phyloP scores from a whole-genome alignment of 2,797 vertebrate genomes.

The Dendrocincla tyrannina region DNA sequence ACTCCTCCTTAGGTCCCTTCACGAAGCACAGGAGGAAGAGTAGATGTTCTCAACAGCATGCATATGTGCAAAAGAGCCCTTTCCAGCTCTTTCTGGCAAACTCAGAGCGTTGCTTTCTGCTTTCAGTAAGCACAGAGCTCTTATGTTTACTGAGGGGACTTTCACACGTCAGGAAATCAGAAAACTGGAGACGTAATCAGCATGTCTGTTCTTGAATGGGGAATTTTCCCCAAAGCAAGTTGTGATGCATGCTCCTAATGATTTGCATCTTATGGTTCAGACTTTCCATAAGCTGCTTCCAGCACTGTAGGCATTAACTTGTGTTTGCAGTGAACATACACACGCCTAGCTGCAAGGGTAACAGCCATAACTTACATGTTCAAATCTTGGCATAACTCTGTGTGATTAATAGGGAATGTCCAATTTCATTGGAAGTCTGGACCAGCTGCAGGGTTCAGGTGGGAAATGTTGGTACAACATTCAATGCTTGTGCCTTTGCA shows the following conservation, averaged over 20 bases:
- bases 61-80: neutral
- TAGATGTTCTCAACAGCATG: neutral
- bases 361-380: neutral
- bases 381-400: neutral
- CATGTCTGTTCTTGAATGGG: constrained; percentile 56
- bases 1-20: neutral
- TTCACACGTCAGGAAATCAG: constrained; percentile 32
- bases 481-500: neutral
- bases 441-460: neutral
- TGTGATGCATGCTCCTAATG: neutral
- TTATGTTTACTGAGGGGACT: neutral
- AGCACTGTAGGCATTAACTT: neutral
- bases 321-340: neutral
- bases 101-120: neutral
- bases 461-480: fast-evolving
- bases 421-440: neutral
- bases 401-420: neutral
- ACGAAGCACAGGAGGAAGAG: neutral
- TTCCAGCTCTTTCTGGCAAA: neutral
- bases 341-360: neutral
- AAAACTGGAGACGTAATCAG: neutral
- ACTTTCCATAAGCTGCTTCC: constrained; percentile 39
- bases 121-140: neutral
- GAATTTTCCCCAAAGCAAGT: constrained; percentile 57
- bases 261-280: constrained; percentile 11